Evolutionary conservation across 2,888 invertebrate genomes (phyloP).

Genomic region (Pandemis cinnamomeana): DNA sequence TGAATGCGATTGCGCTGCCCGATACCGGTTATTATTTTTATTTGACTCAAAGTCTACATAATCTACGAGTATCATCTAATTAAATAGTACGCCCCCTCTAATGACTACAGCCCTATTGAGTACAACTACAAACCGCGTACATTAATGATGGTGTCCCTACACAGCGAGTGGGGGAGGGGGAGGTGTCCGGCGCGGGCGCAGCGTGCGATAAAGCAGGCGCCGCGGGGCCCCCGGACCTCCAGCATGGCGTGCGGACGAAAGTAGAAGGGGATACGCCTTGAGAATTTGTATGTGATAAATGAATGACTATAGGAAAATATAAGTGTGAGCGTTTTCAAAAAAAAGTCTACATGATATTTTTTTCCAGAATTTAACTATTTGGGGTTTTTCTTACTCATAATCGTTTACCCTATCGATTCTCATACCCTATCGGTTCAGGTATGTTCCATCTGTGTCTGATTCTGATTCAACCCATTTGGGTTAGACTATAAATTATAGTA

Average conservation of each 20-base stretch:
- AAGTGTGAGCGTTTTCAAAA: too few species aligned
- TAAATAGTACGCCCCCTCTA: not conserved
- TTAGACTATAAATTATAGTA: too few species aligned
- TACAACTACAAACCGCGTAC: constrained; percentile 21
- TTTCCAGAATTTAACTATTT: too few species aligned
- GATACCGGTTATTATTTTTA: too few species aligned
- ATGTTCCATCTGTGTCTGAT: too few species aligned
- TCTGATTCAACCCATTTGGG: too few species aligned
- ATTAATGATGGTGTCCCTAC: constrained; percentile 48
- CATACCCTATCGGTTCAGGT: too few species aligned
- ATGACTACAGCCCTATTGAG: not conserved
- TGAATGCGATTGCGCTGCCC: too few species aligned
- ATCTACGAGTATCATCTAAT: constrained; percentile 5
- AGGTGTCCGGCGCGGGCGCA: constrained; percentile 78
- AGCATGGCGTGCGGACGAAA: constrained; percentile 59
- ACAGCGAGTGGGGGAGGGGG: constrained; percentile 47
- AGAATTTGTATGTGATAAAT: too few species aligned
- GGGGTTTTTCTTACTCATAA: too few species aligned
- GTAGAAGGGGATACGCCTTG: constrained; percentile 53
- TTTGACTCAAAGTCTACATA: not conserved
- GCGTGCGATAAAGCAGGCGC: constrained; percentile 83
- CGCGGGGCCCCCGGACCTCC: constrained; percentile 80
- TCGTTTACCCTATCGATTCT: too few species aligned
- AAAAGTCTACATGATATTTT: too few species aligned
- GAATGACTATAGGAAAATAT: not conserved